Evolutionary conservation across 2,888 invertebrate species (phyloP).

Genomic region (Monochamus alternatus): DNA sequence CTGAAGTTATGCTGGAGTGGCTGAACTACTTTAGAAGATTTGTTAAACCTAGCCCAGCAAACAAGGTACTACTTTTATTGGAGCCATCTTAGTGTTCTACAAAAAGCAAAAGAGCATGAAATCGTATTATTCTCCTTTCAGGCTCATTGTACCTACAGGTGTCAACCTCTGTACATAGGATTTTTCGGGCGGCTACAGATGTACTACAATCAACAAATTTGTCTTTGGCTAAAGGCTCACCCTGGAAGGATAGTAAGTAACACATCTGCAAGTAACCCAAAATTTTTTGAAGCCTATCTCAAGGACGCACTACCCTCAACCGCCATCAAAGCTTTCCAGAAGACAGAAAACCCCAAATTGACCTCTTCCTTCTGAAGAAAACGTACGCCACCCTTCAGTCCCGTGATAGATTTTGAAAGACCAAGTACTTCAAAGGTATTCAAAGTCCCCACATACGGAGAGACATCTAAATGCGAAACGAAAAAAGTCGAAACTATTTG

Average conservation of each 20-base stretch:
- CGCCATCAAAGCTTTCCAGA: constrained; percentile 54
- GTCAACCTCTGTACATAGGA: constrained; percentile 63
- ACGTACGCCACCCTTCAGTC: not conserved
- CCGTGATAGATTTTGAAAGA: not conserved
- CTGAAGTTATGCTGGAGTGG: constrained; percentile 47
- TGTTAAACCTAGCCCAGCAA: constrained; percentile 35
- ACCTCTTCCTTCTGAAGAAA: constrained; percentile 7
- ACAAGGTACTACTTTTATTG: constrained; percentile 58
- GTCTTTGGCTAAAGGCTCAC: constrained; percentile 56
- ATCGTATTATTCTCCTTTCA: constrained; percentile 63
- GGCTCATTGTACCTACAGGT: constrained; percentile 60
- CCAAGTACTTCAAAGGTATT: not conserved
- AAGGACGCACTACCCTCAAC: constrained; percentile 55
- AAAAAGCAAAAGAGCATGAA: constrained; percentile 59
- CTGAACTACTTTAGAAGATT: constrained; percentile 45
- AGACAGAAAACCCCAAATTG: constrained; percentile 54
- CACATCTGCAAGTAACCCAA: constrained; percentile 57
- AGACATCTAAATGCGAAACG: not conserved
- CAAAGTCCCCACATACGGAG: not conserved
- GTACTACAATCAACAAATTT: constrained; percentile 58
- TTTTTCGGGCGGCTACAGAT: constrained; percentile 60
- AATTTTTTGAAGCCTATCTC: constrained; percentile 59
- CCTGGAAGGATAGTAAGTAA: constrained; percentile 61
- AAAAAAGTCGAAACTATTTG: not conserved
- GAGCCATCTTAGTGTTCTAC: constrained; percentile 59